A percentile compares a stretch with the other conserved stretches of the same genome.
Evolutionary conservation across 2,797 vertebrate species (phyloP).

Genomic region (Lithobates pipiens): DNA sequence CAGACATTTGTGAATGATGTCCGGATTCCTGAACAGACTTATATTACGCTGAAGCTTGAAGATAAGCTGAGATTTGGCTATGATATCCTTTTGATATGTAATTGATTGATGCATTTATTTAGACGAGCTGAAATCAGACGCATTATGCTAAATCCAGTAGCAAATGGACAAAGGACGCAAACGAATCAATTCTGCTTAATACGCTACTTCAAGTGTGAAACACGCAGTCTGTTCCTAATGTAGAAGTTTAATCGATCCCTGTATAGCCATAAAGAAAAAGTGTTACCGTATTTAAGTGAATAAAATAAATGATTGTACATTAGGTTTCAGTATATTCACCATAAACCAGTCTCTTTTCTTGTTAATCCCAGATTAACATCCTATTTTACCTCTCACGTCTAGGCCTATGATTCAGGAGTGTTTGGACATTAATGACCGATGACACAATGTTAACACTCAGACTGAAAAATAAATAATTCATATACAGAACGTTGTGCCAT

Average conservation of each 20-base stretch:
- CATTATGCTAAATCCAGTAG: not conserved
- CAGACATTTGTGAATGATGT: slow-evolving; percentile 98
- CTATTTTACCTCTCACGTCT: too few species aligned
- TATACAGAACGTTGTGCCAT: slow-evolving; percentile 53
- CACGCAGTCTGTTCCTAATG: too few species aligned
- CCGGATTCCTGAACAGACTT: slow-evolving; percentile 97
- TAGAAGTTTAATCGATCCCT: too few species aligned
- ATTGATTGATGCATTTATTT: not conserved
- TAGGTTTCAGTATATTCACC: too few species aligned
- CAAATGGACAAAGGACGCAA: not conserved
- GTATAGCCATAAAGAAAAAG: too few species aligned
- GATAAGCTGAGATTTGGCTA: slow-evolving; percentile 98
- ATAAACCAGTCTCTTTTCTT: too few species aligned
- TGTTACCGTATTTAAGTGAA: too few species aligned
- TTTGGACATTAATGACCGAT: too few species aligned
- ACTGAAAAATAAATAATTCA: not conserved
- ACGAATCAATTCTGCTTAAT: not conserved
- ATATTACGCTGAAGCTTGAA: slow-evolving; percentile 95
- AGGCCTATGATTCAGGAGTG: too few species aligned
- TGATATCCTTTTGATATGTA: slow-evolving; percentile 91
- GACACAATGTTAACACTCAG: not conserved
- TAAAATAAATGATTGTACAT: too few species aligned
- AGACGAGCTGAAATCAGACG: not conserved
- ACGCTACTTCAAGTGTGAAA: too few species aligned
- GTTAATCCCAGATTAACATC: too few species aligned